phyloP scores from a whole-genome alignment of 2,888 invertebrate species.

The Dryocosmus kuriphilus region DNA sequence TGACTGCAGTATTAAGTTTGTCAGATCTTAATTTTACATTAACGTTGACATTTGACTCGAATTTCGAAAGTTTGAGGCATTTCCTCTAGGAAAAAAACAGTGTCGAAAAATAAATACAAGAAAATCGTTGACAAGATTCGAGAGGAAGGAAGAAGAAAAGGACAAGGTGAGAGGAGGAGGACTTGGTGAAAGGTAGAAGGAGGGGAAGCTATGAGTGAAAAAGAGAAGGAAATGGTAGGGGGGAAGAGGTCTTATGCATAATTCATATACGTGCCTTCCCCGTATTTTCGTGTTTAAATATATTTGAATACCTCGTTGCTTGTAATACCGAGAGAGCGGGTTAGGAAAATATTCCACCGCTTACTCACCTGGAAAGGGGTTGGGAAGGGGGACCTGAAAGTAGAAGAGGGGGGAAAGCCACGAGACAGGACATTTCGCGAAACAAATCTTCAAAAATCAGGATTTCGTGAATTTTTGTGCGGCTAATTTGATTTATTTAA shows the following conservation, averaged over 20 bases:
- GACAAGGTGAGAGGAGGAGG: conserved; percentile 1
- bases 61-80: not conserved
- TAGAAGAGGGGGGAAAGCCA: not conserved
- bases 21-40: not conserved
- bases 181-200: conserved; percentile 36
- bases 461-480: not conserved
- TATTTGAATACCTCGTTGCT: conserved; percentile 75
- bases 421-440: not conserved
- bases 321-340: conserved; percentile 63
- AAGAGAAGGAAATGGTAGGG: conserved; percentile 41
- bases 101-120: not conserved
- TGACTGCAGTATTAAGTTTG: no score
- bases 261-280: conserved; percentile 73
- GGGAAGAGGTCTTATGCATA: conserved; percentile 71
- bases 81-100: not conserved
- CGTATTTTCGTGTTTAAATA: conserved; percentile 76
- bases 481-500: not conserved
- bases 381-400: not conserved
- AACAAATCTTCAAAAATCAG: not conserved
- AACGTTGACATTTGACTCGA: not conserved
- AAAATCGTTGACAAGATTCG: not conserved
- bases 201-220: conserved; percentile 45
- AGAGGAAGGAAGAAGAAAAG: conserved; percentile 11
- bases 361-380: conserved; percentile 62
- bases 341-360: conserved; percentile 71